Evolutionary conservation across 2,113 vertebrate species (phyloP).

Genomic region (Pongo abelii): DNA sequence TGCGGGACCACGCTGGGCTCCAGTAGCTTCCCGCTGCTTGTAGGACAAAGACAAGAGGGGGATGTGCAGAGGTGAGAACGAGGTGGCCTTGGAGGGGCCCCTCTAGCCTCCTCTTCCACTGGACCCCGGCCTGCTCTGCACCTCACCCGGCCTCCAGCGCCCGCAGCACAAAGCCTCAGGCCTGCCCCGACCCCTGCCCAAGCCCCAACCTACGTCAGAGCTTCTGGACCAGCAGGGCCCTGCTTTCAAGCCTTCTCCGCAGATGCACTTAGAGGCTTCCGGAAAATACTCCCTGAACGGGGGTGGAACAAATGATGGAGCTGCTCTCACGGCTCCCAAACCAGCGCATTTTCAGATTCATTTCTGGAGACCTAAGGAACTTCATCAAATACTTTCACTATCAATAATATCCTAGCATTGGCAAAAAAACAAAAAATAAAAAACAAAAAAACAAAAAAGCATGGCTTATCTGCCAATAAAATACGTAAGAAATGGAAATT

Average conservation of each 20-base stretch:
- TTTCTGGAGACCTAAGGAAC: too few relatives aligned
- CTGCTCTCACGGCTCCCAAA: fast-evolving
- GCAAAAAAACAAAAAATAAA: too few relatives aligned
- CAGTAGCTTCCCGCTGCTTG: neutral
- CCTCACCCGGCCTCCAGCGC: neutral
- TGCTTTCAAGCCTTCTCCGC: neutral
- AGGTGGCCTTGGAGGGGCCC: neutral
- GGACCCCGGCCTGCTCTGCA: neutral
- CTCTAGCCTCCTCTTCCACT: neutral
- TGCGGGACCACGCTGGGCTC: neutral
- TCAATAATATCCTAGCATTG: too few relatives aligned
- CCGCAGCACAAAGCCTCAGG: neutral
- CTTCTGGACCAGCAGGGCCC: neutral
- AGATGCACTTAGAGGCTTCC: neutral
- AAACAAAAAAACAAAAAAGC: neutral
- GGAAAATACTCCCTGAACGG: fast-evolving
- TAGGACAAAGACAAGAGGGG: neutral
- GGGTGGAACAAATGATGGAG: fast-evolving
- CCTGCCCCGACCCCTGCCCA: neutral
- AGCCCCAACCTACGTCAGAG: neutral
- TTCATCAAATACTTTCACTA: too few relatives aligned
- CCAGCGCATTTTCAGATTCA: fast-evolving
- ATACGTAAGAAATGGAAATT: neutral
- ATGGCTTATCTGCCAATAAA: neutral
- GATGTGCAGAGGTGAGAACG: neutral